Conservation (phyloP, 2,797 vertebrate genomes). For the Sebastes cheni region DNA sequence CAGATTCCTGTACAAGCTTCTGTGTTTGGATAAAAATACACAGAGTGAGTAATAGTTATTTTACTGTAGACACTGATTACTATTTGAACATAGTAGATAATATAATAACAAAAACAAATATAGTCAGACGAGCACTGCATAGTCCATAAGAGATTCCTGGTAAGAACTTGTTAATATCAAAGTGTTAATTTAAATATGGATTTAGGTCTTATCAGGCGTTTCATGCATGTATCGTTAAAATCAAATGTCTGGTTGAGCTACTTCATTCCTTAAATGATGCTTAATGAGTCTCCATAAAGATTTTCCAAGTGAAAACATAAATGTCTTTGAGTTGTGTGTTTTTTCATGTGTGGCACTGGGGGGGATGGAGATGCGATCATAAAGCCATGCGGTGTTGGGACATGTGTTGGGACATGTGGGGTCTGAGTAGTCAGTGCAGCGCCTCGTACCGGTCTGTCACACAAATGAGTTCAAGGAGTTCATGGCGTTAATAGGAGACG, state of each 20-base stretch:
- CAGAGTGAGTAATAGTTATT: constrained; percentile 80
- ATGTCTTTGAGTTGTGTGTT: constrained; percentile 22
- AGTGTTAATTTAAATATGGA: constrained; percentile 59
- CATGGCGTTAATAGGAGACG: constrained; percentile 95
- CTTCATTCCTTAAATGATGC: constrained; percentile 25
- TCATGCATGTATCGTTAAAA: constrained; percentile 86
- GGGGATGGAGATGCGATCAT: constrained; percentile 33
- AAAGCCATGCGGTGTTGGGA: constrained; percentile 66
- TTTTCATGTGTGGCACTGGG: constrained; percentile 15
- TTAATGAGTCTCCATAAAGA: constrained; percentile 18
- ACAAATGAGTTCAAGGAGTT: constrained; percentile 99
- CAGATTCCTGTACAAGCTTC: constrained; percentile 84
- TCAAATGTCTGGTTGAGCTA: constrained; percentile 38
- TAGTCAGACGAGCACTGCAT: constrained; percentile 82
- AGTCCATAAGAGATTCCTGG: constrained; percentile 77
- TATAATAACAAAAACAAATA: constrained; percentile 85
- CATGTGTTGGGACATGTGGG: constrained; percentile 40
- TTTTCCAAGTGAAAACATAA: constrained; percentile 10
- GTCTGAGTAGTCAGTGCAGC: constrained; percentile 42
- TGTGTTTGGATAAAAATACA: constrained; percentile 81
- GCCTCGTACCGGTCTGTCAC: constrained; percentile 68
- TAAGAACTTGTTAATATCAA: constrained; percentile 76
- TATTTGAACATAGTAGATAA: constrained; percentile 83
- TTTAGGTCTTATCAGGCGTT: constrained; percentile 51
- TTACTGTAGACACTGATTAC: constrained; percentile 83